A percentile compares a stretch with the other conserved stretches of the same genome.
Evolutionary conservation across 2,113 vertebrate species (phyloP).

Genomic region (Pteruthius melanotis): DNA sequence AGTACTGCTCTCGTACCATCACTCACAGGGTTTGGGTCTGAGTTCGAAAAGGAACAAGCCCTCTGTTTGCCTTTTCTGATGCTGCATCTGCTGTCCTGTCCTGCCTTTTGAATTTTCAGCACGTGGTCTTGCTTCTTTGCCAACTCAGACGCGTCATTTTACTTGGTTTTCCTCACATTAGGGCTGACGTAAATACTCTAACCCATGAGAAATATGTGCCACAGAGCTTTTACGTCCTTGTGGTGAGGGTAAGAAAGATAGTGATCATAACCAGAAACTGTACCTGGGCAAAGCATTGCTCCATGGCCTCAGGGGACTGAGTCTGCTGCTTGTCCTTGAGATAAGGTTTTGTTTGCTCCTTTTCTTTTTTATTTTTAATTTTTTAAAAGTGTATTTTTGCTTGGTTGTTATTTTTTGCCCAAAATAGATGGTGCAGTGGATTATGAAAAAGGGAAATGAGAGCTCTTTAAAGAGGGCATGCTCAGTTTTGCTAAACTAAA

Average conservation of each 20-base stretch:
- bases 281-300: not conserved
- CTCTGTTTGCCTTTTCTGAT: not conserved
- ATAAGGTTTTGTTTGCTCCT: not conserved
- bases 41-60: not conserved
- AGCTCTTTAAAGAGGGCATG: not conserved
- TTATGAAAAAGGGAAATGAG: constrained; percentile 20
- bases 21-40: not conserved
- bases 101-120: not conserved
- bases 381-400: not conserved
- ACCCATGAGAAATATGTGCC: constrained; percentile 33
- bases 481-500: not conserved
- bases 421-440: not conserved
- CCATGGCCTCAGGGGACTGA: not conserved
- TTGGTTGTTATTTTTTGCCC: not conserved
- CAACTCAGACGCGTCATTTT: constrained; percentile 10
- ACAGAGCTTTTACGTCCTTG: not conserved
- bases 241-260: constrained; percentile 30
- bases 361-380: not conserved
- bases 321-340: not conserved
- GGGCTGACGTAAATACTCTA: constrained; percentile 39
- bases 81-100: not conserved
- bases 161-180: constrained; percentile 3
- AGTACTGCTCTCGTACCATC: fast-evolving
- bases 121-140: not conserved
- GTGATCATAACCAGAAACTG: constrained; percentile 44